Percentiles rank a stretch among this genome's conserved stretches.
These are phyloP conservation scores for Agrypnus murinus DNA, from an alignment of 2,888 invertebrate species.

Conservation along the genomic window DNA sequence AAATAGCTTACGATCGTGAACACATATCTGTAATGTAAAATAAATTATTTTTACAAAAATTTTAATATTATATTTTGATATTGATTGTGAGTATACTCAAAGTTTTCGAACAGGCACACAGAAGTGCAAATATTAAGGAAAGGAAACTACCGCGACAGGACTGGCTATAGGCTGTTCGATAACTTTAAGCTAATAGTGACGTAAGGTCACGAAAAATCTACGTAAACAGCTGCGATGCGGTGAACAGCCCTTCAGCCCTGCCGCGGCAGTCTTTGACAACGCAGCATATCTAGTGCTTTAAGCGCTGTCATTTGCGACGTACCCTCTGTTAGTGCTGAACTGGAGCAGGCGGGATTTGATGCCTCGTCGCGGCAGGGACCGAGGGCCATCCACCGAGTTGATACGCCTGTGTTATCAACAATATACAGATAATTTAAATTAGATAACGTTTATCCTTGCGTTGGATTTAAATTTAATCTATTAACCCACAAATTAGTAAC, in stretches of 20 bases:
- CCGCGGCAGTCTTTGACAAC: conserved; percentile 62
- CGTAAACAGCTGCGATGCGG: conserved; percentile 54
- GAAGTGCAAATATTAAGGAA: conserved; percentile 27
- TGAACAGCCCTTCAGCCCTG: conserved; percentile 69
- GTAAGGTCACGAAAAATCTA: conserved; percentile 39
- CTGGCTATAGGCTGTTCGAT: conserved; percentile 79
- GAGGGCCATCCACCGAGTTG: conserved; percentile 85
- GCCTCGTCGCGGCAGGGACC: conserved; percentile 91
- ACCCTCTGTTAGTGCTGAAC: conserved; percentile 93
- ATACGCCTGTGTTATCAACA: conserved; percentile 66
- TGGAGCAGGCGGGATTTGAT: conserved; percentile 93
- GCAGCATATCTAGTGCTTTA: conserved; percentile 47
- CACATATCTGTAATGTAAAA: conserved; percentile 84
- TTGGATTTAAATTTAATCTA: neutral
- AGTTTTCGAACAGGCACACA: conserved; percentile 69
- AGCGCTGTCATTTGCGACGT: conserved; percentile 72
- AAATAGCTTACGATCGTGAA: conserved; percentile 98
- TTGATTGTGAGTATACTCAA: conserved; percentile 62
- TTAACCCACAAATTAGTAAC: too few species aligned
- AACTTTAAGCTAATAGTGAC: conserved; percentile 70
- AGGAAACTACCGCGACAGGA: conserved; percentile 60
- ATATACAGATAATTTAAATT: conserved; percentile 4
- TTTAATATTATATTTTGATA: neutral
- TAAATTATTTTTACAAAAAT: conserved; percentile 16
- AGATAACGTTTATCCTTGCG: too few species aligned